These are phyloP conservation scores for Pararge aegeria DNA, from an alignment of 1,140 invertebrate species.

Conservation along the genomic window DNA sequence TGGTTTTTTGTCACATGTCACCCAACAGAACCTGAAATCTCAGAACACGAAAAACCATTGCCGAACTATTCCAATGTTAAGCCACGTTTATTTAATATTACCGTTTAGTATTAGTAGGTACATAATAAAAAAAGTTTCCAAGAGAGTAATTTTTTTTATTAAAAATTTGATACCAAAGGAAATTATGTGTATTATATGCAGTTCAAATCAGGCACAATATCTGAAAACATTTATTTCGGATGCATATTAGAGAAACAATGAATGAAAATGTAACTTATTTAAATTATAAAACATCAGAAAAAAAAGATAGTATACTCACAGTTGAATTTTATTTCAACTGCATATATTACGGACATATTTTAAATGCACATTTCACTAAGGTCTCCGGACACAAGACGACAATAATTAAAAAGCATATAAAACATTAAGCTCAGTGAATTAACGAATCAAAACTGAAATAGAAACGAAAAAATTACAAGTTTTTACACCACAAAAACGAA, in stretches of 20 bases:
- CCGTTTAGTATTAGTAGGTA: no score
- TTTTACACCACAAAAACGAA: constrained; percentile 23
- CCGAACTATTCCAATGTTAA: no score
- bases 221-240: background rate
- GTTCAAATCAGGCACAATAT: constrained; percentile 52
- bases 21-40: no score
- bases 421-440: constrained; percentile 33
- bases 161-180: constrained; percentile 75
- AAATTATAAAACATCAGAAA: background rate
- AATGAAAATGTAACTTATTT: background rate
- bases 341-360: constrained; percentile 47
- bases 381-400: constrained; percentile 53
- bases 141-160: constrained; percentile 69
- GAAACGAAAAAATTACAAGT: constrained; percentile 24
- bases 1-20: no score
- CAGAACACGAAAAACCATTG: no score
- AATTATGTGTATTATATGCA: constrained; percentile 60
- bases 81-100: no score
- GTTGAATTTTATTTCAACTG: constrained; percentile 44
- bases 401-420: constrained; percentile 47
- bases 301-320: background rate
- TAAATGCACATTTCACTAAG: constrained; percentile 64
- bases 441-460: constrained; percentile 35
- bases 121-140: constrained; percentile 30
- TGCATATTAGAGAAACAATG: background rate